These are phyloP conservation scores for Triops cancriformis DNA, from an alignment of 1,140 invertebrate genomes.

Conservation along the genomic window DNA sequence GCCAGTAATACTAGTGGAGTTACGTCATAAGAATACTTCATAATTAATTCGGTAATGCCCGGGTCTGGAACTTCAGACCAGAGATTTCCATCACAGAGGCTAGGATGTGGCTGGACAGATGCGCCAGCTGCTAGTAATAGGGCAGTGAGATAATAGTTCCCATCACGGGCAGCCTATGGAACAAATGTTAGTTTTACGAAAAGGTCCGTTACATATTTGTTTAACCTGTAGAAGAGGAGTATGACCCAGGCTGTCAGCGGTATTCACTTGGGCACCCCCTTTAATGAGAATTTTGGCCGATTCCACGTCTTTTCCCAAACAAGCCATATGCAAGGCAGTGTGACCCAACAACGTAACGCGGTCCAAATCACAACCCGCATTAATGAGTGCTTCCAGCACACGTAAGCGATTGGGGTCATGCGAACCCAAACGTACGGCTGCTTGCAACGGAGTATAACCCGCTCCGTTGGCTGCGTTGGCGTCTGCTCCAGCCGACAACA, in stretches of 20 bases:
- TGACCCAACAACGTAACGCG: constrained; percentile 23
- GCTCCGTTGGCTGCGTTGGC: constrained; percentile 23
- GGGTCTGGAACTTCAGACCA: neutral
- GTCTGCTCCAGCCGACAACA: constrained; percentile 24
- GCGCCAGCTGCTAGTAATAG: constrained; percentile 21
- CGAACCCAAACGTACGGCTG: constrained; percentile 16
- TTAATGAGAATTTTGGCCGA: constrained; percentile 21
- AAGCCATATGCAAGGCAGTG: constrained; percentile 26
- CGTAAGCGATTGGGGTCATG: constrained; percentile 4
- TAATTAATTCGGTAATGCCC: neutral
- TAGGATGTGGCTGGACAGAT: neutral
- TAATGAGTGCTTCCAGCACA: neutral
- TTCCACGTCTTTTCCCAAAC: constrained; percentile 20
- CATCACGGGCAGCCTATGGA: constrained; percentile 23
- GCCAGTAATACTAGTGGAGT: neutral
- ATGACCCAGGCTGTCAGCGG: constrained; percentile 23
- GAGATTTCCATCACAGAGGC: neutral
- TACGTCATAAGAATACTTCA: neutral
- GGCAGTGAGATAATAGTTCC: constrained; percentile 16
- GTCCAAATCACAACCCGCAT: constrained; percentile 19
- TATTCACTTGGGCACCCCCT: constrained; percentile 14
- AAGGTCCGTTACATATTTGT: neutral
- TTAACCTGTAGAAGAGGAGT: constrained; percentile 25
- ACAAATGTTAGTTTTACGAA: neutral
- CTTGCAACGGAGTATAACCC: constrained; percentile 23